Evolutionary conservation across 2,797 vertebrate genomes (phyloP).

Genomic region (Todus mexicanus): DNA sequence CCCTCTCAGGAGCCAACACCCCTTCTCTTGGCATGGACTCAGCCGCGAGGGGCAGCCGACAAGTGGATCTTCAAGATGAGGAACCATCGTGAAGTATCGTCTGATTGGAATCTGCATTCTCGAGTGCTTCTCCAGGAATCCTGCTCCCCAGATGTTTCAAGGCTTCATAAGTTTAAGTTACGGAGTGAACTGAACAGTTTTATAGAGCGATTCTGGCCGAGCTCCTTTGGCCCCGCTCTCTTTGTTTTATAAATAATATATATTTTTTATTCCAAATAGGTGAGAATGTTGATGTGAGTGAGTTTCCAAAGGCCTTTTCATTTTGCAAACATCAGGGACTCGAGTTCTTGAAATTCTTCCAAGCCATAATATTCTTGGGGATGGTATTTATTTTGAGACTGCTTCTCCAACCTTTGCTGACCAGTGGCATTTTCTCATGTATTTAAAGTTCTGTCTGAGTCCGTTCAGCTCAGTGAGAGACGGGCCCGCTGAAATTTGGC

Average conservation of each 20-base stretch:
- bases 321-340: conserved; percentile 41
- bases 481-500: background rate
- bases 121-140: conserved; percentile 48
- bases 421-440: background rate
- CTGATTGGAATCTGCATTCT: conserved; percentile 36
- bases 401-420: background rate
- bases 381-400: conserved; percentile 27
- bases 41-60: conserved; percentile 38
- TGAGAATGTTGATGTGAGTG: conserved; percentile 10
- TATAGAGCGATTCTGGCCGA: conserved; percentile 37
- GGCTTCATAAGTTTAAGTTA: conserved; percentile 53
- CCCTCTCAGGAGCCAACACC: conserved; percentile 45
- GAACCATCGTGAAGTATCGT: background rate
- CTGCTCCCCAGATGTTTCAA: conserved; percentile 28
- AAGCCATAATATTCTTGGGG: conserved; percentile 54
- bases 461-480: background rate
- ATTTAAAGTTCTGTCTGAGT: background rate
- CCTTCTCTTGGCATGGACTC: conserved; percentile 30
- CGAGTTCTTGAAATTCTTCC: conserved; percentile 35
- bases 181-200: conserved; percentile 38
- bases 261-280: conserved; percentile 36
- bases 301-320: conserved; percentile 45
- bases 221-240: conserved; percentile 32
- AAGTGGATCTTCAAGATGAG: conserved; percentile 54
- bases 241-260: conserved; percentile 56